A percentile compares a stretch with the other conserved stretches of the same genome.
phyloP scores from a whole-genome alignment of 2,888 invertebrate species.

The Minunthozetes semirufus region DNA sequence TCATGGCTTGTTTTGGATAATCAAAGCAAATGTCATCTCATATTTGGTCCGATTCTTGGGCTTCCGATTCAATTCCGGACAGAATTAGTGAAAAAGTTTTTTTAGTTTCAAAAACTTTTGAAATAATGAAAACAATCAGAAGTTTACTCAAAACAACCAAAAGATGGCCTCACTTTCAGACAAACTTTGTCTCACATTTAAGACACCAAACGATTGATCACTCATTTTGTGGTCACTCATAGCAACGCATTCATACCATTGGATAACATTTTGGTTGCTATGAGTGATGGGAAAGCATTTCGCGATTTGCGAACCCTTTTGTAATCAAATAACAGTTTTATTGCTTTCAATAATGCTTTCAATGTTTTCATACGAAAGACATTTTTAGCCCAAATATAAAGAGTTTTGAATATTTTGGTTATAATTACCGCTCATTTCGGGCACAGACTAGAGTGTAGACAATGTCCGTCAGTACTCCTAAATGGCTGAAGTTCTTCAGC shows the following conservation, averaged over 20 bases:
- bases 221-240: too few species aligned
- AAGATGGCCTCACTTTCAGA: constrained; percentile 3
- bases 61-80: neutral
- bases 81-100: neutral
- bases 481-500: constrained; percentile 78
- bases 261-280: too few species aligned
- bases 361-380: neutral
- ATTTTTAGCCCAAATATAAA: neutral
- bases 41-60: too few species aligned
- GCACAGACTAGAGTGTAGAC: neutral
- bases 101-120: constrained; percentile 7
- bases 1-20: neutral
- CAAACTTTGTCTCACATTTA: neutral
- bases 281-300: too few species aligned
- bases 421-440: neutral
- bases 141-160: neutral
- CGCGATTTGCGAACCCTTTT: too few species aligned
- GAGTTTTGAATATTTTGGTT: neutral
- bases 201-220: neutral
- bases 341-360: neutral
- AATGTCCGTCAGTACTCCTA: constrained; percentile 45
- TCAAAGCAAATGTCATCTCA: too few species aligned
- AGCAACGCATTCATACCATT: too few species aligned
- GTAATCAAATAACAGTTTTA: too few species aligned
- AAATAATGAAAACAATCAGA: neutral